Conservation (phyloP, 2,797 vertebrate genomes). For the Aldrovandia affinis region DNA sequence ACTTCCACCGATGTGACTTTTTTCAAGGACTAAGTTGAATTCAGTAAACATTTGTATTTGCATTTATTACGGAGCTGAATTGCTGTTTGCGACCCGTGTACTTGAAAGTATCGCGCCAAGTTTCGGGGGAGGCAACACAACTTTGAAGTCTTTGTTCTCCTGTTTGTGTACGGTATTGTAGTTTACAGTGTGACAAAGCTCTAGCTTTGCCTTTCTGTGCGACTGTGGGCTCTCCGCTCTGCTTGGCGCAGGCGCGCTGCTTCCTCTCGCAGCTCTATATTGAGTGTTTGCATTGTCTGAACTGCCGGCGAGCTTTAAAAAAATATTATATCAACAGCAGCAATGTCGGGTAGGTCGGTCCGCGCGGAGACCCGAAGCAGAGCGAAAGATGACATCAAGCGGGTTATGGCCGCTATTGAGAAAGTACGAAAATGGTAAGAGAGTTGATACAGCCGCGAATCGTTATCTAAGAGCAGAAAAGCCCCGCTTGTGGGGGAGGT, state of each 20-base stretch:
- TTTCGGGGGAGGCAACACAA: slow-evolving; percentile 10
- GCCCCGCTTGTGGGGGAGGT: slow-evolving; percentile 78
- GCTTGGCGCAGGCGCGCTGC: slow-evolving; percentile 71
- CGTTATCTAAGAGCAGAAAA: slow-evolving; percentile 68
- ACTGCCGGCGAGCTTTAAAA: slow-evolving; percentile 79
- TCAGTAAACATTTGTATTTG: not conserved
- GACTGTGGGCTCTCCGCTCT: slow-evolving; percentile 53
- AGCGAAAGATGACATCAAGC: slow-evolving; percentile 98
- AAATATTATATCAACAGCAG: slow-evolving; percentile 76
- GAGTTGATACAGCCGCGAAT: slow-evolving; percentile 41
- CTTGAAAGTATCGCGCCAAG: slow-evolving; percentile 3
- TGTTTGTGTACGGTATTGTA: slow-evolving; percentile 18
- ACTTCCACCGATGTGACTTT: not conserved
- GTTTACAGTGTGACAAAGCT: slow-evolving; percentile 45
- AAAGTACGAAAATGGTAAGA: slow-evolving; percentile 98
- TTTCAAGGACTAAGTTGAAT: too few relatives aligned
- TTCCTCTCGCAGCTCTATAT: slow-evolving; percentile 67
- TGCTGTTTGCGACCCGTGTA: not conserved
- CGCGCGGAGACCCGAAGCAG: slow-evolving; percentile 97
- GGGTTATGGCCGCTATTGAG: slow-evolving; percentile 97
- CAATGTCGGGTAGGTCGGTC: slow-evolving; percentile 98
- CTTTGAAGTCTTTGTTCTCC: slow-evolving; percentile 58
- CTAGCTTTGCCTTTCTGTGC: slow-evolving; percentile 51
- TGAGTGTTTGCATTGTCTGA: slow-evolving; percentile 83
- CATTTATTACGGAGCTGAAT: not conserved